phyloP scores from a whole-genome alignment of 1,140 invertebrate genomes.

The Drosophila bifasciata region DNA sequence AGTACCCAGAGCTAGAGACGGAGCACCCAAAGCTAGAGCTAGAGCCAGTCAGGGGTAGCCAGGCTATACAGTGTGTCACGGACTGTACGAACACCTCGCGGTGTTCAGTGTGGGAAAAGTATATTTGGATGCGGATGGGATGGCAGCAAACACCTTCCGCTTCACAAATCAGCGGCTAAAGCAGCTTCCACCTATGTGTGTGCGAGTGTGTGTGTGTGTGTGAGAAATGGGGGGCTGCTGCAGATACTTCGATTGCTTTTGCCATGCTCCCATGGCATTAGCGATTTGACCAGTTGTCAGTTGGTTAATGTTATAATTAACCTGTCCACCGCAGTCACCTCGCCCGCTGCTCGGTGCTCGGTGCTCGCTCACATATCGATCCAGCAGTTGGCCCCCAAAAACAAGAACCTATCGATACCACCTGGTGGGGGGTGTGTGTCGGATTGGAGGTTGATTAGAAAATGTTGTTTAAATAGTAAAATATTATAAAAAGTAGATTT shows the following conservation, averaged over 20 bases:
- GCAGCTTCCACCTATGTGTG: constrained; percentile 31
- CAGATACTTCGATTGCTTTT: constrained; percentile 26
- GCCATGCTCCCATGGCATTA: constrained; percentile 23
- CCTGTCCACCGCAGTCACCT: constrained; percentile 37
- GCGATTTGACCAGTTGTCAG: constrained; percentile 70
- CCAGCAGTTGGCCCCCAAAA: constrained; percentile 31
- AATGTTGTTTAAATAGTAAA: too few species aligned
- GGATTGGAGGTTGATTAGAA: constrained; percentile 8
- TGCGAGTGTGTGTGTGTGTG: constrained; percentile 25
- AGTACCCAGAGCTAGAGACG: too few species aligned
- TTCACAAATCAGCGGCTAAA: constrained; percentile 68
- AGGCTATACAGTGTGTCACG: constrained; percentile 9
- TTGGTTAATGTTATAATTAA: constrained; percentile 79
- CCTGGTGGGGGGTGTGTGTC: constrained; percentile 27
- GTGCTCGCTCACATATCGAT: constrained; percentile 32
- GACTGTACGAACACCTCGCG: constrained; percentile 41
- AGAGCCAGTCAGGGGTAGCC: constrained; percentile 1
- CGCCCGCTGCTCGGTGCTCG: background rate
- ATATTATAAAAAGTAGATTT: background rate
- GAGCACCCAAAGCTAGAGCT: too few species aligned
- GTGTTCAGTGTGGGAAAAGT: constrained; percentile 54
- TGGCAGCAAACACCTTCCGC: constrained; percentile 70
- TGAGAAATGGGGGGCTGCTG: too few species aligned
- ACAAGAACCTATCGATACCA: constrained; percentile 19
- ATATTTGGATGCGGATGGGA: constrained; percentile 69